Conservation (phyloP, 2,888 invertebrate species). For the Diabrotica balteata region DNA sequence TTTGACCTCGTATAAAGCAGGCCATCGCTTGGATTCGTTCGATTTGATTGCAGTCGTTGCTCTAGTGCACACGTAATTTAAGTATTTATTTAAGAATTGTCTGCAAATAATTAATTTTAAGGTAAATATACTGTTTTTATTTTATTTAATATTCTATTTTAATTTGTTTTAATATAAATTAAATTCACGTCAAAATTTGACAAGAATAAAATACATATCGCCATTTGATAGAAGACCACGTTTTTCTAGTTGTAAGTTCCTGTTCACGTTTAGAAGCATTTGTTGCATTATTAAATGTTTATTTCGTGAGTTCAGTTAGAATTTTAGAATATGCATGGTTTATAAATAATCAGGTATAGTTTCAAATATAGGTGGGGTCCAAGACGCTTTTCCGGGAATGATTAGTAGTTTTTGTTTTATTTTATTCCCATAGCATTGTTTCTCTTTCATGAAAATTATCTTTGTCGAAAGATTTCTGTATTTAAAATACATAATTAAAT, state of each 20-base stretch:
- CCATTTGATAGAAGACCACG: constrained; percentile 4
- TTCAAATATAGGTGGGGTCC: no score
- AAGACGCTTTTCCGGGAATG: no score
- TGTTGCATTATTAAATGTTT: no score
- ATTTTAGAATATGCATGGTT: no score
- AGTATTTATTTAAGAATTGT: constrained; percentile 50
- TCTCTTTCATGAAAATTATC: no score
- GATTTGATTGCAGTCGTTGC: constrained; percentile 52
- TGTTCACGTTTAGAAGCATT: no score
- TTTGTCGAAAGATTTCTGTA: no score
- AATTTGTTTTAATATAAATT: constrained; percentile 6
- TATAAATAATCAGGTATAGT: no score
- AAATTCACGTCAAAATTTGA: constrained; percentile 14
- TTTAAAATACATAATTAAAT: no score
- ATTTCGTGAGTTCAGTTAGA: no score
- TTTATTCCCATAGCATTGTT: no score
- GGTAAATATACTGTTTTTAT: constrained; percentile 40
- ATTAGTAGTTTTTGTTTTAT: no score
- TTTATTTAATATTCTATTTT: constrained; percentile 5
- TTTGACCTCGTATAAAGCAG: constrained; percentile 54
- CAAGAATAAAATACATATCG: not conserved
- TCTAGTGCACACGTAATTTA: constrained; percentile 44
- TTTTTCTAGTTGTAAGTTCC: constrained; percentile 5
- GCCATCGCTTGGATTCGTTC: constrained; percentile 49
- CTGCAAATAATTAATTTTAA: constrained; percentile 49